Conservation (phyloP, 2,797 vertebrate genomes). For the Leucoraja ocellata region DNA sequence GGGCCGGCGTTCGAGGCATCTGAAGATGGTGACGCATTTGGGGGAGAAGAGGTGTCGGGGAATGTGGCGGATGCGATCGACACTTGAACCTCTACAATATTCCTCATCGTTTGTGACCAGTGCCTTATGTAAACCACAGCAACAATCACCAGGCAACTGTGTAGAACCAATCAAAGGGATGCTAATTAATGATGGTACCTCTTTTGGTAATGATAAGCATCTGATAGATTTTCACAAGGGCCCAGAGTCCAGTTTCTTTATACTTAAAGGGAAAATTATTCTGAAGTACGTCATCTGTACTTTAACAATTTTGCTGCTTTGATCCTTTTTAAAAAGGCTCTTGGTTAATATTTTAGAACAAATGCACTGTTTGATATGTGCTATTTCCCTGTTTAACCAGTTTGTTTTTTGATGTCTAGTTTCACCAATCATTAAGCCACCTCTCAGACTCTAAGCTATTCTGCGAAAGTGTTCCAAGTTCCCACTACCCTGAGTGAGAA, state of each 20-base stretch:
- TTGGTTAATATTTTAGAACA: not conserved
- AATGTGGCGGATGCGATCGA: not conserved
- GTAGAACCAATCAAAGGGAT: constrained; percentile 48
- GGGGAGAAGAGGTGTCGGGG: not conserved
- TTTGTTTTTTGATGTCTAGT: not conserved
- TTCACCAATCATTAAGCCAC: not conserved
- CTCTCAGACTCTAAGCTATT: not conserved
- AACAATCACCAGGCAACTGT: constrained; percentile 54
- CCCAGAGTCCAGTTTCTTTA: not conserved
- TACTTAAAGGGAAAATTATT: not conserved
- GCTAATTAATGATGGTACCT: constrained; percentile 42
- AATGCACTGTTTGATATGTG: not conserved
- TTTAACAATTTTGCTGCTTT: constrained; percentile 15
- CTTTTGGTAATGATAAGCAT: not conserved
- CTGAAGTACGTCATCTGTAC: not conserved
- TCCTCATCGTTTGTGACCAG: constrained; percentile 45
- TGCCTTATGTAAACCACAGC: constrained; percentile 46
- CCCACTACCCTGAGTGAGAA: not conserved
- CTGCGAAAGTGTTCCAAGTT: not conserved
- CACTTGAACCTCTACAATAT: not conserved
- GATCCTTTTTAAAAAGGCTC: constrained; percentile 1
- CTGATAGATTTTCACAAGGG: not conserved
- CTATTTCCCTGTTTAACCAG: not conserved
- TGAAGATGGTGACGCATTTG: not conserved
- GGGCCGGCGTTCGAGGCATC: not conserved